Conservation (phyloP, 2,113 vertebrate genomes). For the Pluvialis apricaria region DNA sequence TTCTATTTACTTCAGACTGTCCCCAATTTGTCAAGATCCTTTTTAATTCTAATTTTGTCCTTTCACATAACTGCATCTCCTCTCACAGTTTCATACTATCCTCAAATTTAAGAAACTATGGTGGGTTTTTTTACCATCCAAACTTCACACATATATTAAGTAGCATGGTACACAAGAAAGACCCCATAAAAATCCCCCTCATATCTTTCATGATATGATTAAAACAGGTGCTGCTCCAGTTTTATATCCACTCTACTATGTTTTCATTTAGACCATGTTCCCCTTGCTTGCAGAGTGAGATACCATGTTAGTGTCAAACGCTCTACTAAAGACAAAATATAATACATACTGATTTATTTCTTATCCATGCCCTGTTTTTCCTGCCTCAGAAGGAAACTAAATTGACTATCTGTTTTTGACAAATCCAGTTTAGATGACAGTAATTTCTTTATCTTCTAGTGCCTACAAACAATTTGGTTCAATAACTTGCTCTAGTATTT, state of each 20-base stretch:
- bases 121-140: neutral
- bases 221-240: neutral
- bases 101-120: neutral
- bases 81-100: neutral
- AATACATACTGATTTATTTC: neutral
- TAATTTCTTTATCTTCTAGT: slow-evolving; percentile 21
- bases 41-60: neutral
- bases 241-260: neutral
- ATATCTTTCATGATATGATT: neutral
- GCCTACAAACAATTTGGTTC: slow-evolving; percentile 23
- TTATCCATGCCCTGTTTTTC: neutral
- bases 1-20: neutral
- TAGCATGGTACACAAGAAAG: neutral
- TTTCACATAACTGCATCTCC: neutral
- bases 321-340: neutral
- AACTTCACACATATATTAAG: neutral
- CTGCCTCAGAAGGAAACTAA: neutral
- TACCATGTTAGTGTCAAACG: neutral
- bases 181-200: neutral
- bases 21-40: neutral
- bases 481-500: neutral
- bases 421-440: slow-evolving; percentile 36
- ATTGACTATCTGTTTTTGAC: slow-evolving; percentile 17
- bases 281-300: neutral
- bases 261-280: neutral